Conservation (phyloP, 2,113 vertebrate species). For the Hypocryptadius cinnamomeus region DNA sequence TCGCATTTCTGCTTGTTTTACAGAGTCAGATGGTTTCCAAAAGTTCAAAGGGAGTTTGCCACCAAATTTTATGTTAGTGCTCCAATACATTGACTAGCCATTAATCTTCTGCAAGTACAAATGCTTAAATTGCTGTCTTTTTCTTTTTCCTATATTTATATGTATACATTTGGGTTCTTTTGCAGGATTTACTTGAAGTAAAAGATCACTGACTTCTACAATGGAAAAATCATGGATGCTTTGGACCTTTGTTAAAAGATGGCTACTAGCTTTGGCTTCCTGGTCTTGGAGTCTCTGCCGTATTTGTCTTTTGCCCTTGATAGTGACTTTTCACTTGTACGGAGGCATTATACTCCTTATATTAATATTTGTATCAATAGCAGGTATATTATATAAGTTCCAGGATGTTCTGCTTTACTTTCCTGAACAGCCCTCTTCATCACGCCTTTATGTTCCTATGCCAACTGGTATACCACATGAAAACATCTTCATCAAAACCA, state of each 20-base stretch:
- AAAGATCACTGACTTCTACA: constrained; percentile 60
- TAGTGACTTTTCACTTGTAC: constrained; percentile 95
- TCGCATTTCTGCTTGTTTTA: neutral
- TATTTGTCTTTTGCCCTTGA: constrained; percentile 92
- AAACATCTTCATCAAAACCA: constrained; percentile 92
- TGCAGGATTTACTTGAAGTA: constrained; percentile 63
- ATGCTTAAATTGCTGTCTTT: neutral
- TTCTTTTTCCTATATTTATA: neutral
- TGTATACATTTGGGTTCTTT: neutral
- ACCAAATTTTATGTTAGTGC: neutral
- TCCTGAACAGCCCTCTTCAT: constrained; percentile 95
- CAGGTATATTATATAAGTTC: constrained; percentile 94
- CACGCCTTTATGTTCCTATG: constrained; percentile 95
- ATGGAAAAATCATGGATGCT: constrained; percentile 98
- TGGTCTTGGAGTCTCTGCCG: constrained; percentile 97
- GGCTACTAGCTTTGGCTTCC: constrained; percentile 82
- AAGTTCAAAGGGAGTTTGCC: neutral
- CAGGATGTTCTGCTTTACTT: constrained; percentile 98
- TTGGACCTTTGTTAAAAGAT: constrained; percentile 85
- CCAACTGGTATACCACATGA: constrained; percentile 95
- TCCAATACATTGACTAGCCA: neutral
- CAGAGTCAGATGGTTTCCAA: neutral
- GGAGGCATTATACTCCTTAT: constrained; percentile 86
- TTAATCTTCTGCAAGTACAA: neutral
- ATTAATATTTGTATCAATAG: constrained; percentile 89